These are phyloP conservation scores for Cryptocheilus praepositus DNA, from an alignment of 2,888 invertebrate genomes.

Conservation along the genomic window DNA sequence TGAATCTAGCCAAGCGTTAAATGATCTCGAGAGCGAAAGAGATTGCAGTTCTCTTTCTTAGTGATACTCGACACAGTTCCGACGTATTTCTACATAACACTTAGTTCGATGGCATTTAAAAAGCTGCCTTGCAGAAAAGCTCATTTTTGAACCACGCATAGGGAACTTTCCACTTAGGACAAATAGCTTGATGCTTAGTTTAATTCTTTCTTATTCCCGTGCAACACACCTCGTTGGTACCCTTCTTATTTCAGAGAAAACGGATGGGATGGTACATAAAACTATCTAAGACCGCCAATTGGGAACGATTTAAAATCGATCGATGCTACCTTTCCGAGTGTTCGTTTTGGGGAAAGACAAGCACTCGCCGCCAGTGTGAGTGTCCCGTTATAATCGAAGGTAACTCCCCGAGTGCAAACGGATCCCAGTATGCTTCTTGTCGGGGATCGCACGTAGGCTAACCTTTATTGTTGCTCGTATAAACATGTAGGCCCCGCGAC, in stretches of 20 bases:
- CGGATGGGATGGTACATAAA: neutral
- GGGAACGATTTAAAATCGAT: neutral
- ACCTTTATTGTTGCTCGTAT: conserved; percentile 53
- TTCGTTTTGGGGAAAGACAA: too few relatives aligned
- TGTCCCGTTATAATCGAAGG: conserved; percentile 32
- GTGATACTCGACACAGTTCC: too few relatives aligned
- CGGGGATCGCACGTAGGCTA: conserved; percentile 36
- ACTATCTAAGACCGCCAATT: neutral
- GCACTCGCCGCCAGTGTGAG: conserved; percentile 21
- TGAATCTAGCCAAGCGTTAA: conserved; percentile 1
- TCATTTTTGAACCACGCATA: neutral
- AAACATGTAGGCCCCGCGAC: conserved; percentile 34
- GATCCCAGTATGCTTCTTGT: conserved; percentile 33
- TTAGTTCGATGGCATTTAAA: neutral
- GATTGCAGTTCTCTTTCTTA: conserved; percentile 7
- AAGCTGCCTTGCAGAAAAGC: too few relatives aligned
- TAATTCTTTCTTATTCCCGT: too few relatives aligned
- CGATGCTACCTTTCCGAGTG: too few relatives aligned
- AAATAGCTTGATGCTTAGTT: neutral
- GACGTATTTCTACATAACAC: too few relatives aligned
- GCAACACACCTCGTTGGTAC: too few relatives aligned
- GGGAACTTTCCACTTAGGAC: neutral
- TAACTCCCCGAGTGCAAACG: conserved; percentile 26
- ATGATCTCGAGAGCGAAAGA: conserved; percentile 23
- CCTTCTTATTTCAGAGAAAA: neutral